Evolutionary conservation across 1,140 invertebrate species (phyloP).

Genomic region (Chironomus striatipennis): DNA sequence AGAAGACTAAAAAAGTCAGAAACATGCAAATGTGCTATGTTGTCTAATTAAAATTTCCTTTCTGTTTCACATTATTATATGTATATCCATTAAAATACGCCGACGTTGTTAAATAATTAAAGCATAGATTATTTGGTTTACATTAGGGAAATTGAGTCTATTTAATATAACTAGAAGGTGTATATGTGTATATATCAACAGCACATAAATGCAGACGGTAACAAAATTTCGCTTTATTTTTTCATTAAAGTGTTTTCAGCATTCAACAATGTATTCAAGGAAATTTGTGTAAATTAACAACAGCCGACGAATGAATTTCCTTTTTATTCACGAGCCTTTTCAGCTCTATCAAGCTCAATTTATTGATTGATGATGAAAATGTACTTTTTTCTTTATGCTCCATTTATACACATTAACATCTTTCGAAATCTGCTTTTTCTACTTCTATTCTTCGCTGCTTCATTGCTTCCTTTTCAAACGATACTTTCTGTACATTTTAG

Average conservation of each 20-base stretch:
- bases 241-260: no score
- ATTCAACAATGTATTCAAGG: no score
- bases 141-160: slow-evolving; percentile 23
- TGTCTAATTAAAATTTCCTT: slow-evolving; percentile 17
- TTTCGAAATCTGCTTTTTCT: no score
- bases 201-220: no score
- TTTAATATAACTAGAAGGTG: neutral
- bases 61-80: neutral
- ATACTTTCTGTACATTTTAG: neutral
- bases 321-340: no score
- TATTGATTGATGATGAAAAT: slow-evolving; percentile 23
- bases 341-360: neutral
- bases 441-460: neutral
- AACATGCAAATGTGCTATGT: slow-evolving; percentile 22
- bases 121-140: slow-evolving; percentile 18
- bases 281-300: no score
- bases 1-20: neutral
- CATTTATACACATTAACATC: neutral
- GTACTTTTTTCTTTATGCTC: neutral
- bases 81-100: neutral
- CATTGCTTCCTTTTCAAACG: neutral
- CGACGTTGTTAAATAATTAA: slow-evolving; percentile 16
- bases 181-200: no score
- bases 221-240: no score
- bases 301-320: no score